Base-by-base conservation (phyloP, 2,797 vertebrate species). In the Rhyacichthys aspro region DNA sequence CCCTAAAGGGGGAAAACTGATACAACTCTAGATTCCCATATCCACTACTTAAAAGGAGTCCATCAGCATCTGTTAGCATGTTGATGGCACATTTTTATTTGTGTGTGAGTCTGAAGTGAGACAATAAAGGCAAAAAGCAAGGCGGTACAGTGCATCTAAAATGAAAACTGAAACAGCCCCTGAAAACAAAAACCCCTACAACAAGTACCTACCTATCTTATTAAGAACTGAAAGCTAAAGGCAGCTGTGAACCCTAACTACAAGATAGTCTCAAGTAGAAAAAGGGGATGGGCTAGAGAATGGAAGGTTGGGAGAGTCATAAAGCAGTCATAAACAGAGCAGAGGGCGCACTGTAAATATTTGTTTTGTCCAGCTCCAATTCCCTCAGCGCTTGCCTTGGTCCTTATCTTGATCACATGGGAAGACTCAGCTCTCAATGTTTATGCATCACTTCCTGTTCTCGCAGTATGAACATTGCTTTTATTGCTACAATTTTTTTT, bases 281-380 rank as follows among this genome's bases (percentile, higher is more conserved):
- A 52, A 46, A 70, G 41, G 23, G 34, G 19, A 38, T 32, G 15
- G 33, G 1, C 14, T 23, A 32, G 48, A 48, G 8, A 8, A 18
- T 16, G 54, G 58, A 67, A 36, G 54, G 33, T 59, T 41, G 28
- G 45, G 8, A 43, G 19, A 60, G 59, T 68, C 64, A 55, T 82
- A 79, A 84, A 85, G 36, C 18, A 8, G 66, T 60, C 66, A 83
- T 87, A 83, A 85, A 85, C 77, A 83, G 41, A 49, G 67, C 52
- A 43, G 56, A 74, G 41, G 72, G 56, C 12, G n/a, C 59, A 38
- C 42, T 59, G 64, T 84, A 86, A 87, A 87, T 87, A 90, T 88
- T 83, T 85, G 79, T 81, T 78, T 67, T 56, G 83, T 46, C 48
- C 36, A 32, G 36, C 50, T 46, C 50, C 74, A 59, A 7, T 56